Percentiles rank a stretch among this genome's conserved stretches.
phyloP scores from a whole-genome alignment of 2,888 invertebrate species.

The Agelastica alni region DNA sequence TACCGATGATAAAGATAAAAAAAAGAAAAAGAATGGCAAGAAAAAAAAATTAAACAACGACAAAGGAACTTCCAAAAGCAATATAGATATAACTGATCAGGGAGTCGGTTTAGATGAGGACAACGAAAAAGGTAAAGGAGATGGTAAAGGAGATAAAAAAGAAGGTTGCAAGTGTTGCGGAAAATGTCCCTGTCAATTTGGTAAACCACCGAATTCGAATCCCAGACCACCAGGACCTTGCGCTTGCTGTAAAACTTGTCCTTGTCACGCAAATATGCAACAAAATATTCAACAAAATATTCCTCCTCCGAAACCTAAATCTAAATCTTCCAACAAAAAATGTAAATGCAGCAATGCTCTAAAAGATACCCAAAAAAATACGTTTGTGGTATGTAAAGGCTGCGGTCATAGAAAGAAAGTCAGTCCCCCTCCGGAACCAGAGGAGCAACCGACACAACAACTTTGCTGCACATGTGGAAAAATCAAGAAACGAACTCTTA shows the following conservation, averaged over 20 bases:
- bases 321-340: background rate
- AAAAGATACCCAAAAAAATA: background rate
- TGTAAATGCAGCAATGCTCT: background rate
- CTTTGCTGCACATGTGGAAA: background rate
- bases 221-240: background rate
- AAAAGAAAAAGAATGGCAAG: constrained; percentile 5
- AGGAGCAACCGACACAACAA: background rate
- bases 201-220: background rate
- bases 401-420: constrained; percentile 12
- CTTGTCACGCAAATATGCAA: background rate
- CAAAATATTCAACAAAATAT: background rate
- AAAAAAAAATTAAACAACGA: background rate
- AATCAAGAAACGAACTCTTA: background rate
- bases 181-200: background rate
- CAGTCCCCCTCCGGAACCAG: background rate
- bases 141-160: background rate
- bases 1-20: background rate
- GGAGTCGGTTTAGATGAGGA: background rate
- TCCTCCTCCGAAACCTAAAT: background rate
- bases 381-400: background rate
- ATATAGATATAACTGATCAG: background rate
- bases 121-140: background rate
- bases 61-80: background rate
- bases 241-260: background rate
- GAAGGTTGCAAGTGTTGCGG: constrained; percentile 3